Evolutionary conservation across 2,888 invertebrate genomes (phyloP).

Genomic region (Harpagoxenus sublaevis): DNA sequence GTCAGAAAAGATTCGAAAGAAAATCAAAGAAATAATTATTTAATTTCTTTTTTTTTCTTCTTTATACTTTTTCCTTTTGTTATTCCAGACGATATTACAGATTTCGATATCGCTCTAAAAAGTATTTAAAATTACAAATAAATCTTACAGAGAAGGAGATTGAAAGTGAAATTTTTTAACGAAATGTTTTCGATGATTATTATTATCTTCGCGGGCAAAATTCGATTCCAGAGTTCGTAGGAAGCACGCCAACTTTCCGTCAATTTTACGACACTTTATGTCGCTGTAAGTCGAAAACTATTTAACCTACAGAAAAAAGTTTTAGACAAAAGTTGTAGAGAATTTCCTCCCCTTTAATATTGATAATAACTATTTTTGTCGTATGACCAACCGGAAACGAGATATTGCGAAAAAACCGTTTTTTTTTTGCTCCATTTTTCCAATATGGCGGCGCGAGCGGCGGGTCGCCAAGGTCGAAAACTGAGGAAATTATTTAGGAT

Average conservation of each 20-base stretch:
- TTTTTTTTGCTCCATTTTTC: too few relatives aligned
- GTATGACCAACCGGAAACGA: too few relatives aligned
- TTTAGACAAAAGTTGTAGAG: too few relatives aligned
- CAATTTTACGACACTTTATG: slow-evolving; percentile 1
- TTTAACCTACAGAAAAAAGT: too few relatives aligned
- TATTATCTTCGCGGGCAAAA: neutral
- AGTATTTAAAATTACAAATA: neutral
- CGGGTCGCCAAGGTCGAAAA: too few relatives aligned
- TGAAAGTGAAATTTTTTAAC: too few relatives aligned
- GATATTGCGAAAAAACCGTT: too few relatives aligned
- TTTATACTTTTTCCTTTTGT: neutral
- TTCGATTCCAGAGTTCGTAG: neutral
- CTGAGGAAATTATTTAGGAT: too few relatives aligned
- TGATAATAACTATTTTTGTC: too few relatives aligned
- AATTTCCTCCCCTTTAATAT: too few relatives aligned
- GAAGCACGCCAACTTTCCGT: neutral
- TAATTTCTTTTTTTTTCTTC: neutral
- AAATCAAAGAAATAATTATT: neutral
- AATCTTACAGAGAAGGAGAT: neutral
- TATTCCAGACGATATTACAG: neutral
- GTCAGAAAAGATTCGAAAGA: neutral
- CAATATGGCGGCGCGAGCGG: too few relatives aligned
- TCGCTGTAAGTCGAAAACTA: too few relatives aligned
- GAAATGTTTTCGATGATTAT: neutral
- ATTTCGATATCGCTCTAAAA: neutral